Evolutionary conservation across 2,888 invertebrate species (phyloP).

Genomic region (Eupeodes luniger): DNA sequence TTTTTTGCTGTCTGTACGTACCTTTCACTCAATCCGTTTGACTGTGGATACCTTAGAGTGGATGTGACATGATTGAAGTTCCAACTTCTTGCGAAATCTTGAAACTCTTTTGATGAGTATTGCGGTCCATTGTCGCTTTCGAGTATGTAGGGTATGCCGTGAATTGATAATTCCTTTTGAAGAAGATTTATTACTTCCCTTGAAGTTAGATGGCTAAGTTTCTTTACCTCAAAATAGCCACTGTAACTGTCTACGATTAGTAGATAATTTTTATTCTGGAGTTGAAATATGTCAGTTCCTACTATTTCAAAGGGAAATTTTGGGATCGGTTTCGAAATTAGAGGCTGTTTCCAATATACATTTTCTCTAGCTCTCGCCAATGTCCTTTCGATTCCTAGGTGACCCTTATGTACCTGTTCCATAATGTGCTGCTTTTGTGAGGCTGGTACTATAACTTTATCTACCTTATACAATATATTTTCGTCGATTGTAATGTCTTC

Average conservation of each 20-base stretch:
- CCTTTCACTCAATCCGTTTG: slow-evolving; percentile 62
- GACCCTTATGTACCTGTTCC: too few species aligned
- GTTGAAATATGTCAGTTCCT: slow-evolving; percentile 14
- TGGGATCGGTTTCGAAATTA: not conserved
- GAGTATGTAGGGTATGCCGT: slow-evolving; percentile 61
- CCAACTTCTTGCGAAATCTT: not conserved
- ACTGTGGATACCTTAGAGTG: slow-evolving; percentile 38
- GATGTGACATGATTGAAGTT: slow-evolving; percentile 3
- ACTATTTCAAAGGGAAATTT: slow-evolving; percentile 30
- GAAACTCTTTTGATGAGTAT: slow-evolving; percentile 48
- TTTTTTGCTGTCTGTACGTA: not conserved
- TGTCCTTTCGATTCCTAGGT: not conserved
- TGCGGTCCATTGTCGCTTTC: slow-evolving; percentile 69
- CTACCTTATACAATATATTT: slow-evolving; percentile 23
- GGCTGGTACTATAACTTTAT: slow-evolving; percentile 7
- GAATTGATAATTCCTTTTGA: slow-evolving; percentile 59
- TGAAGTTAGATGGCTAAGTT: slow-evolving; percentile 44
- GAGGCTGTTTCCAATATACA: not conserved
- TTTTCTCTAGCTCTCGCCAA: not conserved
- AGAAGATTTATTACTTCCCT: slow-evolving; percentile 54
- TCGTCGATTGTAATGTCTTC: slow-evolving; percentile 21
- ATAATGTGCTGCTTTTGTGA: not conserved
- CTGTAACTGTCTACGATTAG: slow-evolving; percentile 52
- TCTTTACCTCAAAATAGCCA: slow-evolving; percentile 49
- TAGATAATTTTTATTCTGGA: slow-evolving; percentile 2